A percentile compares a stretch with the other conserved stretches of the same genome.
Evolutionary conservation across 2,113 vertebrate genomes (phyloP).

Genomic region (Bos indicus): DNA sequence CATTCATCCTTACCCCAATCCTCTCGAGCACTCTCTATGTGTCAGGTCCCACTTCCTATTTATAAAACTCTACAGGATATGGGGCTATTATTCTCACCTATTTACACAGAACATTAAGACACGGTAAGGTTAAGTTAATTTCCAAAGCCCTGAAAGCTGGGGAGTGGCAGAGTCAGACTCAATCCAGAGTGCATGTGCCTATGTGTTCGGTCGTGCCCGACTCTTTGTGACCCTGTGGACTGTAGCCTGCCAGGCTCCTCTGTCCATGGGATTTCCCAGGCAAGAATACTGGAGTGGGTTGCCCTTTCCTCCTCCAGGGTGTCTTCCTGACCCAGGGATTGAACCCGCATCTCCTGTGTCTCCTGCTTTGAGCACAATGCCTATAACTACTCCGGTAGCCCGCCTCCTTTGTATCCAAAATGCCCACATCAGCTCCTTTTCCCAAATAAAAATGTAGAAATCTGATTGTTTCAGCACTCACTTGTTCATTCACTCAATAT

Average conservation of each 20-base stretch:
- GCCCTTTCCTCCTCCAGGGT: not conserved
- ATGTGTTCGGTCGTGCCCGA: not conserved
- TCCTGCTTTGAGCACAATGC: not conserved
- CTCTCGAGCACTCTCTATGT: not conserved
- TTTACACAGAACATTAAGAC: not conserved
- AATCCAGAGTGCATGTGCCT: not conserved
- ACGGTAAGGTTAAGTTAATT: not conserved
- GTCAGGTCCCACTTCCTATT: not conserved
- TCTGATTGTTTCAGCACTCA: not conserved
- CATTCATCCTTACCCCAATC: not conserved
- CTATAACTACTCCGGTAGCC: not conserved
- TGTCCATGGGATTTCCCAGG: not conserved
- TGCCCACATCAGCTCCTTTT: not conserved
- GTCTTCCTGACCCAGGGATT: not conserved
- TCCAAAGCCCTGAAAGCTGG: not conserved
- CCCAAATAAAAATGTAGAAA: not conserved
- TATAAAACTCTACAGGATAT: not conserved
- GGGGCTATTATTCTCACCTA: not conserved
- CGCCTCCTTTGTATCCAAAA: not conserved
- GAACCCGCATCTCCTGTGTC: rapidly evolving
- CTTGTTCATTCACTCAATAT: not conserved
- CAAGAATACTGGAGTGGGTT: not conserved
- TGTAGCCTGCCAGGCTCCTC: not conserved
- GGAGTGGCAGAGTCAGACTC: not conserved
- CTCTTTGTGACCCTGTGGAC: not conserved